phyloP scores from a whole-genome alignment of 35 echinoderm and acorn worm genomes.

The Ophiothrix spiculata region DNA sequence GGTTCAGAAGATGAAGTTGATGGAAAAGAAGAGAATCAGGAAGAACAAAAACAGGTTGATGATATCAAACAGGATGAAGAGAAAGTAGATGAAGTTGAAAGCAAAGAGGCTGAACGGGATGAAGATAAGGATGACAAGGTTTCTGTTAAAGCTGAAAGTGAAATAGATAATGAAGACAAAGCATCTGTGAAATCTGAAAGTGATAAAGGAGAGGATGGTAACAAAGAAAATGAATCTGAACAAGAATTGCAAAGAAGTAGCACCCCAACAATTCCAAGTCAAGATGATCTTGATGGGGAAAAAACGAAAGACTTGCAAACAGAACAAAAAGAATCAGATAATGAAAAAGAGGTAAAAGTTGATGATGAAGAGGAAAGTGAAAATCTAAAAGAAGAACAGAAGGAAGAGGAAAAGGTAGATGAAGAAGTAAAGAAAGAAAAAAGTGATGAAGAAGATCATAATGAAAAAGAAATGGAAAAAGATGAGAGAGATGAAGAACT shows the following conservation, averaged over 20 bases:
- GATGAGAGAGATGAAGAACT: background rate
- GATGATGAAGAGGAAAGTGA: background rate
- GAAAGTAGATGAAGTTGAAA: conserved; percentile 5
- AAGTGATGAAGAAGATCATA: background rate
- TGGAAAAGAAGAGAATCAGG: background rate
- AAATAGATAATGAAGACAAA: background rate
- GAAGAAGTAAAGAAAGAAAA: background rate
- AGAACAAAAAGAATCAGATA: conserved; percentile 17
- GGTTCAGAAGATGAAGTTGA: background rate
- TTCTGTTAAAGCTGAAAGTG: background rate
- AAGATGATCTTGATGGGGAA: background rate
- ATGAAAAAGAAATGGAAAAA: conserved; percentile 8
- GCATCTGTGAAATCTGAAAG: background rate
- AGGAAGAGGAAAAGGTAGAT: background rate
- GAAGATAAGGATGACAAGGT: background rate
- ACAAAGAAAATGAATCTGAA: conserved; percentile 8
- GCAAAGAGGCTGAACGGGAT: background rate
- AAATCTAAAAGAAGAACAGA: background rate
- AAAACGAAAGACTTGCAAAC: background rate
- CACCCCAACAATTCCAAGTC: too few species aligned
- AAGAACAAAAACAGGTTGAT: background rate
- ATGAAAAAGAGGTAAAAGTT: conserved; percentile 3
- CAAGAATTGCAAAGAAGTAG: too few species aligned
- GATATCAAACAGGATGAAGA: background rate
- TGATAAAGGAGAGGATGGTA: conserved; percentile 16